Evolutionary conservation across 2,888 invertebrate genomes (phyloP), one percentile per base, ranked within the genome.

Genomic region (Hirtodrosophila trivittata): DNA sequence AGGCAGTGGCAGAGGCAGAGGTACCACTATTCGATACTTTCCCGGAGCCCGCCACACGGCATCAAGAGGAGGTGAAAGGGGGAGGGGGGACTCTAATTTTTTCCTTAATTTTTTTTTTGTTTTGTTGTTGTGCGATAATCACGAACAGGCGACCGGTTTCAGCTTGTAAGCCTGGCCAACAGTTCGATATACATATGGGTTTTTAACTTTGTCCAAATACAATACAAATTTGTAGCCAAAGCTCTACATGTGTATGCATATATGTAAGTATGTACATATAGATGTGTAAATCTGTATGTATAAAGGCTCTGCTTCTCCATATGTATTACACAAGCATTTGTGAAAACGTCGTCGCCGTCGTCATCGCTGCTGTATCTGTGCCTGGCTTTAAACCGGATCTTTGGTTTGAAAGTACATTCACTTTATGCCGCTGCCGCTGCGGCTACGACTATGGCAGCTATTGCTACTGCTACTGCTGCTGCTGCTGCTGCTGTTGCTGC

Each of bases 361-460:
- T 62, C 70, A 57, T 77, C 75, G 70, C 68, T 52, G 60, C 68
- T 75, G 76, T 75, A 75, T 69, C 77, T 69, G 63, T 81, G 71
- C 59, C 76, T 72, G 75, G 74, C 75, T 83, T 78, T 86, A 88
- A 87, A 87, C 87, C 88, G 87, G 87, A 88, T 88, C 87, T 88
- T 77, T 83, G 74, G 66, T 86, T 82, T 78, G 86, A 87, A 87
- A 86, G 88, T 87, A 88, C 88, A 87, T 88, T 88, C 88, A 88
- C 88, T 89, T 88, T 84, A 73, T 82, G 76, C 77, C 71, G 60
- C 65, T 75, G 74, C 51, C 52, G 46, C 65, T 62, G 60, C 26
- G n/a, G 35, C n/a, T 50, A 50, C 21, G 26, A 54, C 47, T 45
- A 28, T 28, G 63, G 65, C 32, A 59, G 52, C 33, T 37, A 56